Evolutionary conservation across 1,140 invertebrate species (phyloP).

Genomic region (Zaprionus inermis): DNA sequence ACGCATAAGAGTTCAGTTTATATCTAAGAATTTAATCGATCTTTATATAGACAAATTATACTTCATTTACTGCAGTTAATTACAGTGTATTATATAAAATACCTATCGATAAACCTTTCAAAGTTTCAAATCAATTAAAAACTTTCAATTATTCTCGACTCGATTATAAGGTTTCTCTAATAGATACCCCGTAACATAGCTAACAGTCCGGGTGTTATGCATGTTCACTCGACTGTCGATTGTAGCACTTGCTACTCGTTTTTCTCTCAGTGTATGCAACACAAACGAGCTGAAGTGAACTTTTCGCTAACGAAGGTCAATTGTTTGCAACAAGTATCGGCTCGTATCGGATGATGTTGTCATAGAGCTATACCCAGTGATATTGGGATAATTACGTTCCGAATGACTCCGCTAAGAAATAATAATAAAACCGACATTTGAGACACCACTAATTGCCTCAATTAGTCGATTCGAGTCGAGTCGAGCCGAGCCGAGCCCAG

Average conservation of each 20-base stretch:
- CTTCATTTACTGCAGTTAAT: not conserved
- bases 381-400: conserved; percentile 55
- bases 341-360: conserved; percentile 53
- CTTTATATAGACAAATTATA: not conserved
- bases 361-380: conserved; percentile 44
- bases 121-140: not conserved
- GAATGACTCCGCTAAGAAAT: conserved; percentile 15
- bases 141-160: not conserved
- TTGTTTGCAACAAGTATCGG: conserved; percentile 54
- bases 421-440: conserved; percentile 61
- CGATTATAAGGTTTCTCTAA: not conserved
- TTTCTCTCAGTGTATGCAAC: conserved; percentile 43
- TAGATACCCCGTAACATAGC: not conserved
- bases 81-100: not conserved
- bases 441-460: conserved; percentile 74
- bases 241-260: too few species aligned
- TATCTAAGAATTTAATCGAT: not conserved
- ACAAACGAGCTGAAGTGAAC: conserved; percentile 64
- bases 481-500: conserved; percentile 5
- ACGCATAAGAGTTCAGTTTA: not conserved
- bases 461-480: conserved; percentile 49
- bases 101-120: not conserved
- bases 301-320: conserved; percentile 74
- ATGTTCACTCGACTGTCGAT: not conserved
- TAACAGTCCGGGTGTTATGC: not conserved